phyloP scores from a whole-genome alignment of 2,113 vertebrate species.

The Antechinus flavipes region DNA sequence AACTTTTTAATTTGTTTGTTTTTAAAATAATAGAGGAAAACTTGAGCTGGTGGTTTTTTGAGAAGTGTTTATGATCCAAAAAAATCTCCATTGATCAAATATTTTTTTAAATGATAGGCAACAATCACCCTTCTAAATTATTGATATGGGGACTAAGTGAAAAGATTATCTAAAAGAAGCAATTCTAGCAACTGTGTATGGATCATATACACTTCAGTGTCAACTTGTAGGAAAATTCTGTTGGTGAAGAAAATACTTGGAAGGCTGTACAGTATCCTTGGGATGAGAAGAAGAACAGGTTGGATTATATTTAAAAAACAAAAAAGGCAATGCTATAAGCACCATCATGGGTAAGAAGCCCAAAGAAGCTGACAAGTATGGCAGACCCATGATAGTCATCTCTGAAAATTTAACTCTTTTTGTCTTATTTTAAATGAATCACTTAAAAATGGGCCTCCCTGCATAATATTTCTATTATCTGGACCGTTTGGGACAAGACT shows the following conservation, averaged over 20 bases:
- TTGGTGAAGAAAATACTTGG: conserved; percentile 43
- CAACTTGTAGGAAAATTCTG: background rate
- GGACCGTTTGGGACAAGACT: conserved; percentile 31
- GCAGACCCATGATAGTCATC: conserved; percentile 32
- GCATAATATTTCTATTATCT: conserved; percentile 62
- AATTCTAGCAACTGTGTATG: background rate
- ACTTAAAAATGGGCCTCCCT: conserved; percentile 49
- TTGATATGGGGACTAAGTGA: background rate
- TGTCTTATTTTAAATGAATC: conserved; percentile 60
- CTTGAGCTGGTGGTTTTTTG: background rate
- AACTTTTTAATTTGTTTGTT: background rate
- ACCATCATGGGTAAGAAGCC: conserved; percentile 24
- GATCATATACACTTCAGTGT: background rate
- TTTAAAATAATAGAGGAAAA: background rate
- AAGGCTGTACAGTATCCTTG: conserved; percentile 43
- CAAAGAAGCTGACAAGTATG: conserved; percentile 43
- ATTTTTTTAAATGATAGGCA: background rate
- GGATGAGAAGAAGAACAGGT: conserved; percentile 17
- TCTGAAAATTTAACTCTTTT: conserved; percentile 12
- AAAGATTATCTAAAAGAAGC: background rate
- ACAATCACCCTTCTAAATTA: background rate
- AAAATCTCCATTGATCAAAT: background rate
- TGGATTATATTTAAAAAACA: conserved; percentile 44
- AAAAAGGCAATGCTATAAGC: conserved; percentile 27
- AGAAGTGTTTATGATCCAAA: background rate